phyloP scores from a whole-genome alignment of 2,888 invertebrate species.

The Candidula unifasciata region DNA sequence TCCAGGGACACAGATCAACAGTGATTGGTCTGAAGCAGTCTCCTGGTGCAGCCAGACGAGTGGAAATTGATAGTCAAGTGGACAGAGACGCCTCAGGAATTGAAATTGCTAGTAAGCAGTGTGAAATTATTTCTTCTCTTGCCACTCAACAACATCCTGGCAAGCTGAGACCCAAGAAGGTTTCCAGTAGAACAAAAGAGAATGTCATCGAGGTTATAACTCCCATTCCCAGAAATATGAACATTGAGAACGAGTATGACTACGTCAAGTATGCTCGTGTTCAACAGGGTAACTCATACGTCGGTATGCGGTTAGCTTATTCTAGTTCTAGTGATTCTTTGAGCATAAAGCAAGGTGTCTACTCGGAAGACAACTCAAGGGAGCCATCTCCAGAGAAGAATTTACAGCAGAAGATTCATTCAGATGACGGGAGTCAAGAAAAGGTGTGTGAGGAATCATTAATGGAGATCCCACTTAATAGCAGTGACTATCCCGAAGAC shows the following conservation, averaged over 20 bases:
- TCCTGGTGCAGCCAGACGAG: constrained; percentile 75
- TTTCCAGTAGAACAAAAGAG: constrained; percentile 35
- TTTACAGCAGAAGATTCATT: constrained; percentile 61
- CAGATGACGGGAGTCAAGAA: constrained; percentile 57
- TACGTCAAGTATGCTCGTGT: constrained; percentile 77
- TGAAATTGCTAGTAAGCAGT: constrained; percentile 2
- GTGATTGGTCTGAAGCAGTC: constrained; percentile 72
- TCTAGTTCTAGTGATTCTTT: constrained; percentile 72
- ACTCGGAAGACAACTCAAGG: constrained; percentile 63
- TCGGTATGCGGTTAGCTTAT: constrained; percentile 85
- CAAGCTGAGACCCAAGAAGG: constrained; percentile 28
- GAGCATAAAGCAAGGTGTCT: constrained; percentile 64
- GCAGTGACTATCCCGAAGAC: constrained; percentile 79
- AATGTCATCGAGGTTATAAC: constrained; percentile 52
- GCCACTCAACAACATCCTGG: not conserved
- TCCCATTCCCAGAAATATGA: constrained; percentile 58
- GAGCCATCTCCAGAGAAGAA: constrained; percentile 71
- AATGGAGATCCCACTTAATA: constrained; percentile 78
- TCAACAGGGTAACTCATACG: constrained; percentile 85
- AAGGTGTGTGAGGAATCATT: constrained; percentile 74
- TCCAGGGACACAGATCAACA: constrained; percentile 72
- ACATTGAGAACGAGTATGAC: constrained; percentile 77
- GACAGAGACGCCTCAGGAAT: constrained; percentile 19
- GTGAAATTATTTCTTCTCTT: not conserved
- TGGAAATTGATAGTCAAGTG: constrained; percentile 51